Base-by-base conservation (phyloP, 2,113 vertebrate species). In the Saimiri boliviensis region DNA sequence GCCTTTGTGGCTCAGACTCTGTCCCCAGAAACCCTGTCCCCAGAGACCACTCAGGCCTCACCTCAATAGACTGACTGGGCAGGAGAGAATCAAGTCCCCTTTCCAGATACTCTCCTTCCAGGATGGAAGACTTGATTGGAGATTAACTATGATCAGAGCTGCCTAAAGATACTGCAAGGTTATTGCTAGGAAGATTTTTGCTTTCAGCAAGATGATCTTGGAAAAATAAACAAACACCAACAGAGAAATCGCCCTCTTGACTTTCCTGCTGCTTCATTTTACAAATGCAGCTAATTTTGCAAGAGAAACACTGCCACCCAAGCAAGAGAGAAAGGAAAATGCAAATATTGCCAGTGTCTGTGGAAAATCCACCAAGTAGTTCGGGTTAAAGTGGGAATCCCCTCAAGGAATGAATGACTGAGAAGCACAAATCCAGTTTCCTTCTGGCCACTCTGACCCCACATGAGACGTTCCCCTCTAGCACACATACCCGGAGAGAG, bases 301-400 rank as follows among this genome's bases (percentile, higher is more conserved):
- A 68, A 70, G 56, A 81, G 47, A 68, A 40, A 47, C 42, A 7
- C 35, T 0, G 0, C 42, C 4, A 1, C 45, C 87, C 27, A 23
- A 13, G 35, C 56, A n/a, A 32, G 58, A 85, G 74, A n/a, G 47
- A 60, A 32, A 45, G 30, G 63, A 37, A 37, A 47, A 68, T 5
- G 10, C 63, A 47, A 27, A 30, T 21, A 12, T 52, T 68, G 35
- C 73, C 11, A 6, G 5, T 4, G 60, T 19, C 71, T 68, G 74
- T 5, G 30, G 32, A 76, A 79, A 68, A 73, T 12, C 2, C 70
- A 76, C 37, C 3, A 11, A 35, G 32, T 4, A 20, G 12, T 35
- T 3, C 30, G 3, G 47, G 35, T 11, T 32, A 6, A 58, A 77
- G 49, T 0, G 5, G 52, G 27, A 58, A 40, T 7, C 0, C 0